Evolutionary conservation across 2,888 invertebrate genomes (phyloP).

Genomic region (Pimpla rufipes): DNA sequence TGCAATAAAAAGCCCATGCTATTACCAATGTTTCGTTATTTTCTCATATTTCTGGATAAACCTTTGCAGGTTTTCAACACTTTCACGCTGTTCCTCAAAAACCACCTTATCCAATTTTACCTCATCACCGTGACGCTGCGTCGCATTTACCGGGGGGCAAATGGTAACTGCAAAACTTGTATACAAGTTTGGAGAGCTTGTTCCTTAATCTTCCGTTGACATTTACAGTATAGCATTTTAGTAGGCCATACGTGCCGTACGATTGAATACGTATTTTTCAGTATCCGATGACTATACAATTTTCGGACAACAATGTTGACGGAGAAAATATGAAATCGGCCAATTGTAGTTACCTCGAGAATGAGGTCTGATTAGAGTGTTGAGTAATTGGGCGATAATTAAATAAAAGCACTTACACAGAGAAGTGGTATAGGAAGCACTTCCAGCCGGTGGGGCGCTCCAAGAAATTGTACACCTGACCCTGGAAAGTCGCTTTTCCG

Average conservation of each 20-base stretch:
- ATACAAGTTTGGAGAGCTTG: constrained; percentile 4
- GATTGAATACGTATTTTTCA: no score
- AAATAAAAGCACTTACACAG: constrained; percentile 89
- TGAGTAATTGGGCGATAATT: neutral
- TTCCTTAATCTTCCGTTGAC: constrained; percentile 69
- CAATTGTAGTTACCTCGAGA: neutral
- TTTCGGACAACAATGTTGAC: neutral
- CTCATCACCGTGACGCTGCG: neutral
- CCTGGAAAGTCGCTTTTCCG: constrained; percentile 90
- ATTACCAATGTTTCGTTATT: no score
- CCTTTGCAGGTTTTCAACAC: no score
- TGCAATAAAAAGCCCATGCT: no score
- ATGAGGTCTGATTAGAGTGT: neutral
- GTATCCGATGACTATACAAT: neutral
- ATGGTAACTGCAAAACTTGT: constrained; percentile 31
- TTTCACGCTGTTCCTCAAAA: neutral
- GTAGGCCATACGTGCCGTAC: no score
- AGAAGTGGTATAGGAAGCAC: constrained; percentile 93
- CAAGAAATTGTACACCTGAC: constrained; percentile 93
- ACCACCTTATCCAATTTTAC: neutral
- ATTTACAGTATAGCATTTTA: constrained; percentile 39
- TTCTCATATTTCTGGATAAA: no score
- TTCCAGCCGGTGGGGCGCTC: constrained; percentile 94
- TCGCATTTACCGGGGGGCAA: neutral
- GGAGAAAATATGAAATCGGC: neutral